These are phyloP conservation scores for Oncopeltus fasciatus DNA, from an alignment of 1,140 invertebrate species.

Conservation along the genomic window DNA sequence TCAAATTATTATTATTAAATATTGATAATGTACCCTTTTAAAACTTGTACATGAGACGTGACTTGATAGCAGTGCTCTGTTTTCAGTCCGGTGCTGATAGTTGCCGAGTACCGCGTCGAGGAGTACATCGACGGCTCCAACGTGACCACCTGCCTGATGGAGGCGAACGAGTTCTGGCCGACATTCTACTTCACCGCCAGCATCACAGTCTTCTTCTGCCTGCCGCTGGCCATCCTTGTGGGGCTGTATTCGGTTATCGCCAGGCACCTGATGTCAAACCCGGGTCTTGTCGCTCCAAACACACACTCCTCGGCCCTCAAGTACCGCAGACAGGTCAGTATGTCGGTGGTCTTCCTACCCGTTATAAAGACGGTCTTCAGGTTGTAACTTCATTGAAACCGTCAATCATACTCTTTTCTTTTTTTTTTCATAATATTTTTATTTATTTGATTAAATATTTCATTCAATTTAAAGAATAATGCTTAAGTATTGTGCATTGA, in stretches of 20 bases:
- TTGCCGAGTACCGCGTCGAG: slow-evolving; percentile 52
- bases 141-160: slow-evolving; percentile 57
- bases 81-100: slow-evolving; percentile 59
- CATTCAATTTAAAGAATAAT: too few species aligned
- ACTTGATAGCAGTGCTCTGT: too few species aligned
- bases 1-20: too few species aligned
- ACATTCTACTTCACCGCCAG: slow-evolving; percentile 62
- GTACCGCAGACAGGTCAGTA: slow-evolving; percentile 32
- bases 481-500: too few species aligned
- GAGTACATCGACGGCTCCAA: slow-evolving; percentile 51
- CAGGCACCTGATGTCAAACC: slow-evolving; percentile 62
- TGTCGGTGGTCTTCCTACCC: too few species aligned
- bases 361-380: too few species aligned
- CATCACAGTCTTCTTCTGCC: slow-evolving; percentile 65
- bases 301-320: slow-evolving; percentile 24
- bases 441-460: too few species aligned
- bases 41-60: too few species aligned
- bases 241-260: slow-evolving; percentile 71
- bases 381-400: too few species aligned
- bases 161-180: slow-evolving; percentile 51
- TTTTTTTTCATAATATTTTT: too few species aligned
- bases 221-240: slow-evolving; percentile 64
- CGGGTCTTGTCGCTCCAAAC: slow-evolving; percentile 39
- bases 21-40: too few species aligned
- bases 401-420: too few species aligned